A percentile compares a stretch with the other conserved stretches of the same genome.
Evolutionary conservation across 2,888 invertebrate species (phyloP).

Genomic region (Tenodera sinensis): DNA sequence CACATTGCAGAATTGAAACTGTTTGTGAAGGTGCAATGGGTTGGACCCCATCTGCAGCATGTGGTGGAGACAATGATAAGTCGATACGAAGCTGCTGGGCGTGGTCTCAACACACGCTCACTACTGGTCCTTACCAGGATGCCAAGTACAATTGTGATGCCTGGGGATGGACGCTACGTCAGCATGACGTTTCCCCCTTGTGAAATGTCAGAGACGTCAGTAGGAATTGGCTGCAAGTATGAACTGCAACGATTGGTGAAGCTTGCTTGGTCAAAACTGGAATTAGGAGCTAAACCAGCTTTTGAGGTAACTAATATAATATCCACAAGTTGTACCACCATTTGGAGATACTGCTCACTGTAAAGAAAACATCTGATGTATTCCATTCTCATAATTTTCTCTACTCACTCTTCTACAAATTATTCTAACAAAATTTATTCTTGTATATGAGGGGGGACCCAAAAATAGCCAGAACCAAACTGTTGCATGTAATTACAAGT

Average conservation of each 20-base stretch:
- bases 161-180: conserved; percentile 41
- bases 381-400: no score
- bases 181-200: conserved; percentile 64
- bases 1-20: conserved; percentile 60
- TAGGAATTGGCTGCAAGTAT: conserved; percentile 58
- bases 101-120: conserved; percentile 41
- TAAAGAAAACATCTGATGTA: no score
- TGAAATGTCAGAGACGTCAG: conserved; percentile 62
- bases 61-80: conserved; percentile 38
- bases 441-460: no score
- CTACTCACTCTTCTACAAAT: no score
- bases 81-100: neutral
- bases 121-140: conserved; percentile 63
- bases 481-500: no score
- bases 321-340: no score
- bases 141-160: conserved; percentile 54
- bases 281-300: conserved; percentile 50
- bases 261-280: conserved; percentile 58
- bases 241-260: conserved; percentile 66
- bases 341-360: no score
- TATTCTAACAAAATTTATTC: no score
- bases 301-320: conserved; percentile 42
- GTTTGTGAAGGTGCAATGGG: conserved; percentile 65
- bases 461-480: no score
- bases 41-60: conserved; percentile 56